Conservation (phyloP, 2,113 vertebrate genomes). For the Brevimyrus niger region DNA sequence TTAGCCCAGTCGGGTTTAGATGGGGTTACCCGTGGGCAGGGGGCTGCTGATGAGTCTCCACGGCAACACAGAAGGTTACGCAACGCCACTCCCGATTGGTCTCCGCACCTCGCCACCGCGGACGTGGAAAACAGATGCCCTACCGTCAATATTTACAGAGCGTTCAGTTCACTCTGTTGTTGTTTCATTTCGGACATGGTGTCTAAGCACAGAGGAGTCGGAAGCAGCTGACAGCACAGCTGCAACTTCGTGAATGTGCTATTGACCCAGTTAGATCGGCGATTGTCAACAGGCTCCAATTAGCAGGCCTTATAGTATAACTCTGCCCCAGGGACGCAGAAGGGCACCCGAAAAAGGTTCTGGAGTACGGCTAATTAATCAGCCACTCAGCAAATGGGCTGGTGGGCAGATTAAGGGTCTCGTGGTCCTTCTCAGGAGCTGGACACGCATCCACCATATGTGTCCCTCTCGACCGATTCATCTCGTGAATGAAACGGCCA, state of each 20-base stretch:
- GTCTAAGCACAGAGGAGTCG: neutral
- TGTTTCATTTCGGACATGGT: neutral
- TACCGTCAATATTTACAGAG: neutral
- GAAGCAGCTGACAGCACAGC: neutral
- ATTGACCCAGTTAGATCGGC: neutral
- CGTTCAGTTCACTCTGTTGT: neutral
- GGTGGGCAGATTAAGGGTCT: neutral
- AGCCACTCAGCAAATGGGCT: constrained; percentile 32
- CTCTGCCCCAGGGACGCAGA: neutral
- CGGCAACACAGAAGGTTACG: neutral
- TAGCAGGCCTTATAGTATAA: neutral
- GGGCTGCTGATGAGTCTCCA: neutral
- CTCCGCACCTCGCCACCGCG: neutral
- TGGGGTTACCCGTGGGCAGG: neutral
- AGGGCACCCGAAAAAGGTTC: neutral
- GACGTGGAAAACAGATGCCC: neutral
- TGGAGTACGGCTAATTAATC: constrained; percentile 13
- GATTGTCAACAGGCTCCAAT: neutral
- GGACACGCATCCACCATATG: too few relatives aligned
- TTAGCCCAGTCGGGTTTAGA: neutral
- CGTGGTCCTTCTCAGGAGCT: neutral
- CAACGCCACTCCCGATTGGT: neutral
- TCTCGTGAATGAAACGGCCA: neutral
- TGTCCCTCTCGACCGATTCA: neutral
- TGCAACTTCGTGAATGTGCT: neutral